Base-by-base conservation (phyloP, 23 tunicate genomes). In the Oikopleura albicans region DNA sequence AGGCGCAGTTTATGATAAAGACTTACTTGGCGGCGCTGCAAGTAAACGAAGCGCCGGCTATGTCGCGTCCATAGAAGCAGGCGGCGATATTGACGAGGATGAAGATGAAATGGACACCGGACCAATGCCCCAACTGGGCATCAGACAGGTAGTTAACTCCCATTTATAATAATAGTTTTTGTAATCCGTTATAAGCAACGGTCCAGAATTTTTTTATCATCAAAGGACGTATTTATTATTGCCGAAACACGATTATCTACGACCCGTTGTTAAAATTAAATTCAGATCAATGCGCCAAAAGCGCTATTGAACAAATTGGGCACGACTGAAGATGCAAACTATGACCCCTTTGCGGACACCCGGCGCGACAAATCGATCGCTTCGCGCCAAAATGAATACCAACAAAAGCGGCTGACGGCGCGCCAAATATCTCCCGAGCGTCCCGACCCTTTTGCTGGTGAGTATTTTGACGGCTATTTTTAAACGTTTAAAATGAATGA, bases 381-480 rank as follows among this genome's bases (percentile, higher is more conserved):
- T 38, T 76, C 86, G 27, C 66, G 97, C 1, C 92, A 92, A 85
- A 92, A 87, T 36, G 92, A 87, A 59, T 92, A 92, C 83, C 63
- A 86, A 66, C 88, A 86, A 56, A 92, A 87, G 27, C 56, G 97
- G 40, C 39, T 92, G n/a, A 87, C 84, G 0, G n/a, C n/a, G n/a
- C 76, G 93, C 39, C 87, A 84, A 0, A 92, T 92, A 36, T 92
- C 97, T 49, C 97, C 97, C 22, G 93, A 85, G 36, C 85, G 97
- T 71, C 57, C 85, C 39, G 97, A 92, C 84, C 97, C 97, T 27
- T 92, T 92, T 84, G 97, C 97, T 0, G 97, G 89, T 86, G 97
- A 22, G 8, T 8, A 49, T 8, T 49, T n/a, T n/a, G n/a, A n/a
- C n/a, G n/a, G n/a, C n/a, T n/a, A n/a, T n/a, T n/a, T n/a, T n/a